phyloP scores from a whole-genome alignment of 2,113 vertebrate species.

The Panthera tigris region DNA sequence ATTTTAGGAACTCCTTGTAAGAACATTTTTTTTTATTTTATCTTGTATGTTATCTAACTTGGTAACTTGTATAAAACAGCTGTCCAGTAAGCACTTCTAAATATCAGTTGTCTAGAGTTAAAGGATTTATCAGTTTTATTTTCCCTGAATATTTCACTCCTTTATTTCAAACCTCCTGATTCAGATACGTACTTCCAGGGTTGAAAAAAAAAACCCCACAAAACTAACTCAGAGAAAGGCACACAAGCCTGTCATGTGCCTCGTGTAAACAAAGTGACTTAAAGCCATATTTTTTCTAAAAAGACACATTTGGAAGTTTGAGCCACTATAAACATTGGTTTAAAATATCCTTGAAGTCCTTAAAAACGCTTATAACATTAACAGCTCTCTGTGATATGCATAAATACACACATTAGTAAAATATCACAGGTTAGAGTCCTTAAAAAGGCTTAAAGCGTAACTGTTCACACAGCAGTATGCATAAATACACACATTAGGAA shows the following conservation, averaged over 20 bases:
- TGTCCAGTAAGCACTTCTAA: background rate
- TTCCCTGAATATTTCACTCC: background rate
- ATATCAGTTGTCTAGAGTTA: background rate
- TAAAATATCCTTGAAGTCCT: conserved; percentile 56
- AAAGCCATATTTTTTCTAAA: background rate
- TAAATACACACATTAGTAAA: conserved; percentile 65
- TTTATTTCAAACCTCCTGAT: background rate
- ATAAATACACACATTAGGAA: conserved; percentile 70
- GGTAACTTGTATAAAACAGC: background rate
- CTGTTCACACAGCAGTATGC: conserved; percentile 32
- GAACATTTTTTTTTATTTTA: background rate
- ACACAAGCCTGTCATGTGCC: background rate
- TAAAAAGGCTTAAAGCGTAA: conserved; percentile 64
- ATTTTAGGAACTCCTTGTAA: background rate
- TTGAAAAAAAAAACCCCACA: background rate
- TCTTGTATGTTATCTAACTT: background rate
- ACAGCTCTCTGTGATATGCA: conserved; percentile 51
- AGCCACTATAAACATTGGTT: conserved; percentile 57
- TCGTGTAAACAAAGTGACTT: conserved; percentile 32
- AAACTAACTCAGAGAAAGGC: background rate
- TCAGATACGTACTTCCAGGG: background rate
- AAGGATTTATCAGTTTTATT: background rate
- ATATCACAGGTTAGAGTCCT: conserved; percentile 59
- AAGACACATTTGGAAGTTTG: conserved; percentile 34
- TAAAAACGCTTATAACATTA: conserved; percentile 53